A percentile compares a stretch with the other conserved stretches of the same genome.
Conservation (phyloP, 2,888 invertebrate species). For the Hirtodrosophila confusa region DNA sequence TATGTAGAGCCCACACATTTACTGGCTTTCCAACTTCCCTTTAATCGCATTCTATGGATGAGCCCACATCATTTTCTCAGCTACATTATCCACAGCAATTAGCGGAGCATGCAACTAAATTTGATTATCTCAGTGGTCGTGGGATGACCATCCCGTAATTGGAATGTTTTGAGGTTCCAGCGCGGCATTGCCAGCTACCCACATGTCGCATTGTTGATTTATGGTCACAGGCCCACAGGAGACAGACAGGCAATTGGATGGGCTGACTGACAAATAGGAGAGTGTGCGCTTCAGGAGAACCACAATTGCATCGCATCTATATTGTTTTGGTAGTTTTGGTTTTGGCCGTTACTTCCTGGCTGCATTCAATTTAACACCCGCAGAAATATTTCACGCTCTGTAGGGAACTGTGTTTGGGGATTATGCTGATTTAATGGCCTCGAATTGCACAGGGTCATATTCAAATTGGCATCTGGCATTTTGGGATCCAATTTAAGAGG, state of each 20-base stretch:
- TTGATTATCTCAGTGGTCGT: slow-evolving; percentile 28
- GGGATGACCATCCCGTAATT: too few relatives aligned
- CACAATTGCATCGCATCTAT: slow-evolving; percentile 25
- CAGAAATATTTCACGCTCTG: slow-evolving; percentile 19
- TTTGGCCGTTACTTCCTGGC: slow-evolving; percentile 21
- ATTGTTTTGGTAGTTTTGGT: slow-evolving; percentile 22
- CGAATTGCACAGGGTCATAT: slow-evolving; percentile 15
- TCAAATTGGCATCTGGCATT: slow-evolving; percentile 38
- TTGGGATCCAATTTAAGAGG: slow-evolving; percentile 4
- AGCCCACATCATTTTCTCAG: background rate
- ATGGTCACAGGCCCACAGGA: slow-evolving; percentile 24
- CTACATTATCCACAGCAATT: slow-evolving; percentile 39
- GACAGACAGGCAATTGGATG: background rate
- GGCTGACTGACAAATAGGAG: slow-evolving; percentile 28
- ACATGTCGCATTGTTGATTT: slow-evolving; percentile 68
- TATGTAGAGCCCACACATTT: too few relatives aligned
- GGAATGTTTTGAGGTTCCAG: slow-evolving; percentile 54
- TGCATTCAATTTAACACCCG: slow-evolving; percentile 30
- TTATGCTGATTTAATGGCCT: slow-evolving; percentile 28
- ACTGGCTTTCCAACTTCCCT: too few relatives aligned
- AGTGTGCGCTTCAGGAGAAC: slow-evolving; percentile 1
- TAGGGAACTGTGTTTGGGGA: slow-evolving; percentile 17
- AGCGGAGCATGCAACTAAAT: slow-evolving; percentile 28
- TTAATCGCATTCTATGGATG: background rate
- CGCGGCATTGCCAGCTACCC: slow-evolving; percentile 40